A percentile compares a stretch with the other conserved stretches of the same genome.
These are phyloP conservation scores for Drosophila subobscura DNA, from an alignment of 1,140 invertebrate species.

Conservation along the genomic window DNA sequence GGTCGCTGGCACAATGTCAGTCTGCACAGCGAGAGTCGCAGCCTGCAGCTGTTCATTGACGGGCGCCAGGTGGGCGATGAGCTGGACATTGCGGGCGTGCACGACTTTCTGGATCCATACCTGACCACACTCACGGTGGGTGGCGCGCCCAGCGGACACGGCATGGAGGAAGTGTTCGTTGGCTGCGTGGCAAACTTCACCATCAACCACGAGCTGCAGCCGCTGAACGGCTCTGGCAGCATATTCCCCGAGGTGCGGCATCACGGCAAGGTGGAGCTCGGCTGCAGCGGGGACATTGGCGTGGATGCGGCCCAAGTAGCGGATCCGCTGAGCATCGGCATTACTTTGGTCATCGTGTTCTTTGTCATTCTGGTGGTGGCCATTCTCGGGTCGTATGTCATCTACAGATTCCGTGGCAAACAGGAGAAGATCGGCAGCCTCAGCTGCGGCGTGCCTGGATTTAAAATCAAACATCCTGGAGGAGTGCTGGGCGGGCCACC, in stretches of 20 bases:
- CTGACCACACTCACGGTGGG: slow-evolving; percentile 91
- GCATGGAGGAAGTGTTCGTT: slow-evolving; percentile 87
- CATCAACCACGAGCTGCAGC: slow-evolving; percentile 94
- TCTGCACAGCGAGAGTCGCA: slow-evolving; percentile 87
- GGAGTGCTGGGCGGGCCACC: slow-evolving; percentile 84
- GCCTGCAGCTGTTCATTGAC: slow-evolving; percentile 89
- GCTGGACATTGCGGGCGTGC: slow-evolving; percentile 91
- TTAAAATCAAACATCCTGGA: slow-evolving; percentile 88
- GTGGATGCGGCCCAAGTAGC: slow-evolving; percentile 90
- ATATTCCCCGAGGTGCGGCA: slow-evolving; percentile 89
- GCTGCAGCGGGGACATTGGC: slow-evolving; percentile 89
- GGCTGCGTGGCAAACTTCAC: slow-evolving; percentile 96
- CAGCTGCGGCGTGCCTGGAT: slow-evolving; percentile 84
- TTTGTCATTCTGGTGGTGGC: slow-evolving; percentile 95
- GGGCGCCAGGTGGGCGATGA: slow-evolving; percentile 90
- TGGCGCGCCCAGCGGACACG: slow-evolving; percentile 85
- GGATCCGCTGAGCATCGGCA: slow-evolving; percentile 94
- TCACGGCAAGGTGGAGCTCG: slow-evolving; percentile 88
- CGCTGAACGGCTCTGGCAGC: slow-evolving; percentile 93
- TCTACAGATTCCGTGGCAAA: slow-evolving; percentile 93
- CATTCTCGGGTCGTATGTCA: slow-evolving; percentile 94
- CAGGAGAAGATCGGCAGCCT: slow-evolving; percentile 90
- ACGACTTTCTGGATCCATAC: slow-evolving; percentile 96
- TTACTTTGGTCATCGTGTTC: slow-evolving; percentile 96
- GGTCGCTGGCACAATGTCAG: slow-evolving; percentile 94